These are phyloP conservation scores for Junonia oenone DNA, from an alignment of 2,888 invertebrate genomes.

Conservation along the genomic window DNA sequence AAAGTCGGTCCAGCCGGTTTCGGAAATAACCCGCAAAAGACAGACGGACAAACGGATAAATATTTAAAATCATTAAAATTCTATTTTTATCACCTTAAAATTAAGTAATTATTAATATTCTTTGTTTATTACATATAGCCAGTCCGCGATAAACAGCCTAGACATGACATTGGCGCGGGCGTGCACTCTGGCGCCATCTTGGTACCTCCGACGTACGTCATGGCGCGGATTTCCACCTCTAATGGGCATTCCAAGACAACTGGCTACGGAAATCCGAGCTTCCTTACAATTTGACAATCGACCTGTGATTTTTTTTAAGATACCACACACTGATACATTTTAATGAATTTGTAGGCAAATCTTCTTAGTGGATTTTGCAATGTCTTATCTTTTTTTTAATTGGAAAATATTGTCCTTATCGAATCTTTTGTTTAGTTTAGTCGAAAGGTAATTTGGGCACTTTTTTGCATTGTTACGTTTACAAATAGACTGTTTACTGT, in stretches of 20 bases:
- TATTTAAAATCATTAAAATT: too few relatives aligned
- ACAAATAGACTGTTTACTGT: too few relatives aligned
- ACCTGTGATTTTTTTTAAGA: conserved; percentile 49
- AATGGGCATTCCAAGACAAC: conserved; percentile 47
- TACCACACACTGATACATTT: conserved; percentile 2
- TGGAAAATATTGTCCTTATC: background rate
- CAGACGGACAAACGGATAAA: too few relatives aligned
- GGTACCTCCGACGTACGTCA: conserved; percentile 63
- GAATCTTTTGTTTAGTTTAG: background rate
- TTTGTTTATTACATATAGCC: conserved; percentile 23
- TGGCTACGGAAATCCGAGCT: conserved; percentile 47
- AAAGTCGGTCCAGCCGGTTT: too few relatives aligned
- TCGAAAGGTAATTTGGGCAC: too few relatives aligned
- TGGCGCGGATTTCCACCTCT: conserved; percentile 55
- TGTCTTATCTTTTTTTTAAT: background rate
- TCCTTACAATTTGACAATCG: conserved; percentile 50
- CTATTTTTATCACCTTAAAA: too few relatives aligned
- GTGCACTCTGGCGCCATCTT: conserved; percentile 52
- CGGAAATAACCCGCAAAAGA: too few relatives aligned
- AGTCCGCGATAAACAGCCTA: conserved; percentile 44
- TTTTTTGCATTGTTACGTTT: too few relatives aligned
- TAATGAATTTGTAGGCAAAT: background rate
- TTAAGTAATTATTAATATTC: too few relatives aligned
- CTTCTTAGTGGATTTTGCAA: too few relatives aligned
- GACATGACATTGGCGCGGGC: conserved; percentile 51